Evolutionary conservation across 2,113 vertebrate genomes (phyloP), one percentile per base, ranked within the genome.

Genomic region (Electrona antarctica): DNA sequence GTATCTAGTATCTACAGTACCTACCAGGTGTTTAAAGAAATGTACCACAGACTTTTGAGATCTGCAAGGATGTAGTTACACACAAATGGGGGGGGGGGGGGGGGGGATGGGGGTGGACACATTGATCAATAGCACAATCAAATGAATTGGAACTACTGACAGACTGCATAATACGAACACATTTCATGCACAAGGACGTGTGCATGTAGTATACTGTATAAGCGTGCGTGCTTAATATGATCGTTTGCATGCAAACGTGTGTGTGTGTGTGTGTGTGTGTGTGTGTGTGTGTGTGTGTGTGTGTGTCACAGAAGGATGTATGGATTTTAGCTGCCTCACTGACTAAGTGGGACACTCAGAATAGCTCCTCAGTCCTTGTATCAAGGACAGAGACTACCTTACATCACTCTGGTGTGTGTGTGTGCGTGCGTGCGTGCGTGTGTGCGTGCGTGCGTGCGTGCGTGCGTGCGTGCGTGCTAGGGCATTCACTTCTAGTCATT

Each of bases 301-400:
- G 10, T 64, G 50, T 60, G 57, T 29, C 74, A 77, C 72, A 75
- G 68, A 81, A 74, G 82, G 74, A 88, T 84, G 84, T 86, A 79
- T 87, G 76, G 82, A 82, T 79, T 79, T 73, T 81, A 87, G 78
- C 80, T 90, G 89, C 91, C 83, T 92, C 87, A 68, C 61, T 90
- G 87, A 83, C 71, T 90, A 93, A 93, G 79, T 93, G 78, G 91
- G 90, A 80, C 92, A 90, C 76, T 87, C 55, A 73, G 78, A 89
- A 89, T 88, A 85, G 72, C 83, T 84, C 69, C 79, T 79, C 62
- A 1, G 79, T 78, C 71, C 51, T 78, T 10, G 13, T 52, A 79
- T 74, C 80, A 89, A 84, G 83, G 78, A 80, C 85, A 83, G 56
- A 54, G 67, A 28, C 78, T 67, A 60, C 74, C 78, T 76, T 85